phyloP scores from a whole-genome alignment of 2,888 invertebrate genomes.

The Cerceris rybyensis region DNA sequence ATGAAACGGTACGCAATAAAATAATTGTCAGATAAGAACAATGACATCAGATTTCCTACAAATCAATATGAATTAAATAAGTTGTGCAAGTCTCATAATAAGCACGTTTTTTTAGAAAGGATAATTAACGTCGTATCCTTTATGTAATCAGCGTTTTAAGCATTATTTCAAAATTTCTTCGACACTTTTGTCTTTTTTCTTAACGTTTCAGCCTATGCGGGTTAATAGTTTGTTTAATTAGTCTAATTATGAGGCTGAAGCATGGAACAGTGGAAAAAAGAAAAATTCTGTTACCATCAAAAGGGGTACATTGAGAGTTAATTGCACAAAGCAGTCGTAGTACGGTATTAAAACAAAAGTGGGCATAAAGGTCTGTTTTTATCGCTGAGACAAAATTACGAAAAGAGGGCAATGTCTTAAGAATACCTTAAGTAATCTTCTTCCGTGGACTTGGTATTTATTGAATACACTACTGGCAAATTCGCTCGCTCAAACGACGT shows the following conservation, averaged over 20 bases:
- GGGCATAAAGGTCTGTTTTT: conserved; percentile 21
- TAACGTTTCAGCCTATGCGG: background rate
- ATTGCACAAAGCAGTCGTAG: conserved; percentile 37
- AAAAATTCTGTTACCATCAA: background rate
- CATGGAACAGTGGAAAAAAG: background rate
- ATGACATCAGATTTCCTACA: too few species aligned
- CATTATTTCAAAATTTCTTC: too few species aligned
- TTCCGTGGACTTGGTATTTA: conserved; percentile 8
- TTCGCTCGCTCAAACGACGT: background rate
- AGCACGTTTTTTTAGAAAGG: too few species aligned
- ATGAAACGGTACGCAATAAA: too few species aligned
- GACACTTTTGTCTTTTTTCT: too few species aligned
- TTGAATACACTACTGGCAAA: background rate
- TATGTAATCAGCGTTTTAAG: too few species aligned
- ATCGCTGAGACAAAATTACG: background rate
- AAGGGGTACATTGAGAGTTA: conserved; percentile 16
- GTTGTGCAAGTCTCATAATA: too few species aligned
- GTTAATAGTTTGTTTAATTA: background rate
- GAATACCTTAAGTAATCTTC: conserved; percentile 42
- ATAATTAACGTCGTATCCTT: too few species aligned
- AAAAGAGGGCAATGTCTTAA: conserved; percentile 8
- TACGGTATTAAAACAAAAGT: conserved; percentile 21
- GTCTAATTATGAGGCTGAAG: conserved; percentile 12
- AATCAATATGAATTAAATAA: too few species aligned
- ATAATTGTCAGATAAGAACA: too few species aligned